Percentiles rank a stretch among this genome's conserved stretches.
Evolutionary conservation across 1,140 invertebrate species (phyloP).

Genomic region (Wiebesia pumilae): DNA sequence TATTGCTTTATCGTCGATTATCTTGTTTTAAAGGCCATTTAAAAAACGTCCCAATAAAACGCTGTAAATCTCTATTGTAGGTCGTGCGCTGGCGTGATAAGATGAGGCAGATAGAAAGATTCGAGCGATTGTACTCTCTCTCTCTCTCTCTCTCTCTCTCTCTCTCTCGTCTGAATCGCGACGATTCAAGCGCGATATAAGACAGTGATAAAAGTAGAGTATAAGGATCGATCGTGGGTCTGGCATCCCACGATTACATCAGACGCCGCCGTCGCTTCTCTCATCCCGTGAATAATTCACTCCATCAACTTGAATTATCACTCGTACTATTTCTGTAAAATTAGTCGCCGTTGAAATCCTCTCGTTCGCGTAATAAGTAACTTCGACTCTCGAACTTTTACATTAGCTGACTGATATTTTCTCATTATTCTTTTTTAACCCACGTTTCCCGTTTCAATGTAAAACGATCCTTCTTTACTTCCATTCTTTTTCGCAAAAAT

Average conservation of each 20-base stretch:
- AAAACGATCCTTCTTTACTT: not conserved
- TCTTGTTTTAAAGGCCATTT: conserved; percentile 25
- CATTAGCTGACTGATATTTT: conserved; percentile 45
- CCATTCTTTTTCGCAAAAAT: not conserved
- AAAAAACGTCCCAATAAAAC: conserved; percentile 37
- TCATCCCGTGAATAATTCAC: conserved; percentile 55
- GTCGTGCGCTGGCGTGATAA: not conserved
- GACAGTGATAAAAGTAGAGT: conserved; percentile 52
- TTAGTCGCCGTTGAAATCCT: conserved; percentile 59
- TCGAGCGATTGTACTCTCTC: conserved; percentile 42
- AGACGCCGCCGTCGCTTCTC: not conserved
- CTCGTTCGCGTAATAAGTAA: conserved; percentile 41
- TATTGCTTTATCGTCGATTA: conserved; percentile 19
- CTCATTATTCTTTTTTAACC: conserved; percentile 27
- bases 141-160: no score
- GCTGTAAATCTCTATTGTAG: conserved; percentile 33
- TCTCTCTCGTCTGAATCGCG: conserved; percentile 17
- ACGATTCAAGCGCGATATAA: conserved; percentile 53
- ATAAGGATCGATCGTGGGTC: conserved; percentile 49
- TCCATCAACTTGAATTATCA: conserved; percentile 59
- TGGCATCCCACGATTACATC: not conserved
- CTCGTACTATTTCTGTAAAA: conserved; percentile 61
- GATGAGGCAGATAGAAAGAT: conserved; percentile 42
- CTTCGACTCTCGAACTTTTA: conserved; percentile 41
- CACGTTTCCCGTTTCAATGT: not conserved